Conservation (phyloP, 1,140 invertebrate species). For the Heliconius congener region DNA sequence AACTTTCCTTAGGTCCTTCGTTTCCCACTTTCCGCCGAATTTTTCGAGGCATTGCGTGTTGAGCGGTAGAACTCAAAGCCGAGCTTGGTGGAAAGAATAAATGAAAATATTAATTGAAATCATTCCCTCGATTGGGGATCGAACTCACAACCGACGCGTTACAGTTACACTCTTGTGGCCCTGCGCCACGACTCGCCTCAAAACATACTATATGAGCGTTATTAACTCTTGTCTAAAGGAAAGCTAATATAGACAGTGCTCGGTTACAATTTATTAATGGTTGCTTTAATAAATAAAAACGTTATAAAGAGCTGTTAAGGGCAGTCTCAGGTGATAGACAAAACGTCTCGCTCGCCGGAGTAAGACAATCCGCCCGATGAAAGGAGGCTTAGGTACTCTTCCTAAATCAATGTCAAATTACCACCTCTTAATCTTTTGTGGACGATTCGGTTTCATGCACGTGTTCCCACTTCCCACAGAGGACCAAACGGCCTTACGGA, state of each 20-base stretch:
- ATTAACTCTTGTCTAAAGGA: constrained; percentile 32
- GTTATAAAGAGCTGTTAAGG: constrained; percentile 51
- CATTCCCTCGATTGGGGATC: too few relatives aligned
- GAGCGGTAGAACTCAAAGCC: too few relatives aligned
- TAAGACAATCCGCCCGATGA: constrained; percentile 75
- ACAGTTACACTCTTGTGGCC: too few relatives aligned
- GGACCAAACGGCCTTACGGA: constrained; percentile 44
- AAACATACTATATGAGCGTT: neutral
- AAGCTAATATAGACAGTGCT: constrained; percentile 37
- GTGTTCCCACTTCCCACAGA: constrained; percentile 62
- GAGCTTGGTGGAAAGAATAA: too few relatives aligned
- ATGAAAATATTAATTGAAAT: too few relatives aligned
- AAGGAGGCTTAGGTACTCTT: constrained; percentile 55
- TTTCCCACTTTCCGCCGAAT: too few relatives aligned
- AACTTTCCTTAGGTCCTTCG: too few relatives aligned
- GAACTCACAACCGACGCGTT: too few relatives aligned
- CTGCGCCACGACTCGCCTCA: neutral
- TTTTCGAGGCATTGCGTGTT: too few relatives aligned
- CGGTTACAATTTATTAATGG: constrained; percentile 54
- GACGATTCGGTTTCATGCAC: constrained; percentile 74
- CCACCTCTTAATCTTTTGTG: constrained; percentile 77
- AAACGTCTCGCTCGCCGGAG: constrained; percentile 53
- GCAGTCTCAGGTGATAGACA: constrained; percentile 48
- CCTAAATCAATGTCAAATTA: constrained; percentile 80
- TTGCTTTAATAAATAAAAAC: constrained; percentile 58